Conservation (phyloP, 1,140 invertebrate genomes). For the Leptinotarsa lineolata region DNA sequence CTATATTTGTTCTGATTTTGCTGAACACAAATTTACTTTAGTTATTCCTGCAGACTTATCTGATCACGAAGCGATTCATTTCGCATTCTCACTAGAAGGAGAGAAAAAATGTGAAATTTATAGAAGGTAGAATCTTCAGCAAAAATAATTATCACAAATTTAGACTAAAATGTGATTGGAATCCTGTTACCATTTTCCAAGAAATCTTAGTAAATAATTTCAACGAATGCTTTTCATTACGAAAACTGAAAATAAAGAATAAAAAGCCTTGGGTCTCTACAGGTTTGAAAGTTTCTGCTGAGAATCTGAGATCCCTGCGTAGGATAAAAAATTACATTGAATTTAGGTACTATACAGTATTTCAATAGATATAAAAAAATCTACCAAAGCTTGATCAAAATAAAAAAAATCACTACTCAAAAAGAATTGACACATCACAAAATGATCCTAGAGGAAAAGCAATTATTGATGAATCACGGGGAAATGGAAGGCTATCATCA, state of each 20-base stretch:
- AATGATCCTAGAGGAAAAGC: slow-evolving; percentile 9
- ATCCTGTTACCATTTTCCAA: too few species aligned
- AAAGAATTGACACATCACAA: background rate
- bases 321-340: background rate
- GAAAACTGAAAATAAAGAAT: too few species aligned
- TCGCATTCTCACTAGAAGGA: background rate
- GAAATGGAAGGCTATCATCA: background rate
- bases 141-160: too few species aligned
- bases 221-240: too few species aligned
- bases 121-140: too few species aligned
- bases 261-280: background rate
- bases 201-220: too few species aligned
- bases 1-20: too few species aligned
- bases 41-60: slow-evolving; percentile 1
- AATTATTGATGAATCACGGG: slow-evolving; percentile 12
- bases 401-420: slow-evolving; percentile 9
- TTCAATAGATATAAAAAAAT: background rate
- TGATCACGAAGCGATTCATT: too few species aligned
- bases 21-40: too few species aligned
- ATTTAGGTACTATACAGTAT: slow-evolving; percentile 11
- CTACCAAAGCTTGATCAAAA: too few species aligned
- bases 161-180: too few species aligned
- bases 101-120: background rate
- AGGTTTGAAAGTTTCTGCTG: slow-evolving; percentile 2
- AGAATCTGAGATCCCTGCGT: too few species aligned